Conservation (phyloP, 2,797 vertebrate genomes). For the Cyclura pinguis region DNA sequence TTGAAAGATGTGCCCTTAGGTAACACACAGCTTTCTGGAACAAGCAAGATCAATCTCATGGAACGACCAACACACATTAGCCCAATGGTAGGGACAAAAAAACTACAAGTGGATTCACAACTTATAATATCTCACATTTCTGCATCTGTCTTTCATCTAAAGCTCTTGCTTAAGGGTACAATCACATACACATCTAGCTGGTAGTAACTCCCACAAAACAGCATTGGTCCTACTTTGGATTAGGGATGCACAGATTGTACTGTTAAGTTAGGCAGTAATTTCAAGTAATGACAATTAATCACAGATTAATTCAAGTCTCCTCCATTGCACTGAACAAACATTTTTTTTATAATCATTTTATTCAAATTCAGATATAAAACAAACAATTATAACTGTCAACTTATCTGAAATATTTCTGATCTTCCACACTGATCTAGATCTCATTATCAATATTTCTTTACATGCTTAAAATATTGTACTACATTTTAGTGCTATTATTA, state of each 20-base stretch:
- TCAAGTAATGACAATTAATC: background rate
- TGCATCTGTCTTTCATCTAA: background rate
- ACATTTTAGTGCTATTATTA: no score
- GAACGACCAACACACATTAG: constrained; percentile 14
- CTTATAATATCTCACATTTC: background rate
- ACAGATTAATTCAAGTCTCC: background rate
- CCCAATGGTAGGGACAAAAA: background rate
- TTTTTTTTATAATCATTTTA: no score
- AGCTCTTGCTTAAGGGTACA: background rate
- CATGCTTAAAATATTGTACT: no score
- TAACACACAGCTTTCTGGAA: constrained; percentile 10
- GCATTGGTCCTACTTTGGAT: background rate
- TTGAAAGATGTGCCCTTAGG: constrained; percentile 17
- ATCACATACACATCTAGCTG: background rate
- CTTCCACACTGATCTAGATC: no score
- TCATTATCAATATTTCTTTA: no score
- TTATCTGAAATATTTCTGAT: no score
- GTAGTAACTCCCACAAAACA: background rate
- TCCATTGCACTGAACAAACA: background rate
- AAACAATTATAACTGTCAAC: no score
- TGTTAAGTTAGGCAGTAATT: background rate
- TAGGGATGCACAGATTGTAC: background rate
- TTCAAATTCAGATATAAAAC: no score
- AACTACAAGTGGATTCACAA: background rate
- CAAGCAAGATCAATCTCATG: constrained; percentile 24